Conservation (phyloP, 2,888 invertebrate species). For the Suillia variegata region DNA sequence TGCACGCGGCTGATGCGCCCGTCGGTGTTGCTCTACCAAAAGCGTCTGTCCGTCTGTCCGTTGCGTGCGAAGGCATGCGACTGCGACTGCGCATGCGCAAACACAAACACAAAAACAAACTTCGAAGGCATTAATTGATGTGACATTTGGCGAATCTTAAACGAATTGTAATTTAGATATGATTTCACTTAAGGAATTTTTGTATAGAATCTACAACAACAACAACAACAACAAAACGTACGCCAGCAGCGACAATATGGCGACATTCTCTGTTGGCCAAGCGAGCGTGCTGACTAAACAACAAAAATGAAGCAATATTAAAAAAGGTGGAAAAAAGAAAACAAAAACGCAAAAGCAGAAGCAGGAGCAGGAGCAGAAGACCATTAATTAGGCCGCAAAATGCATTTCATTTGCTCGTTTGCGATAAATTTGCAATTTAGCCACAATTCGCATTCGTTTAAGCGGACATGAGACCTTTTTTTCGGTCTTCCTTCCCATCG, state of each 20-base stretch:
- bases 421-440: slow-evolving; percentile 1
- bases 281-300: background rate
- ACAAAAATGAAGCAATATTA: too few relatives aligned
- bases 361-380: background rate
- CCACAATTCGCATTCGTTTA: background rate
- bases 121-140: slow-evolving; percentile 47
- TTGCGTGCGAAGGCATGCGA: too few relatives aligned
- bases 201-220: background rate
- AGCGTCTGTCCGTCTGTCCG: too few relatives aligned
- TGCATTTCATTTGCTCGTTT: background rate
- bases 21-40: too few relatives aligned
- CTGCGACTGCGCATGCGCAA: background rate
- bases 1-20: too few relatives aligned
- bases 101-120: too few relatives aligned
- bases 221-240: background rate
- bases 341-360: too few relatives aligned
- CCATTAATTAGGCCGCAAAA: slow-evolving; percentile 1
- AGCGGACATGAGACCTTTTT: background rate
- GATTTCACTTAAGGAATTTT: slow-evolving; percentile 2
- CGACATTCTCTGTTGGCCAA: background rate
- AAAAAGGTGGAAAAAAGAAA: too few relatives aligned
- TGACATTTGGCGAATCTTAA: slow-evolving; percentile 33
- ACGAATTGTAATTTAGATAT: slow-evolving; percentile 3
- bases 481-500: background rate
- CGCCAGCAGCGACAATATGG: too few relatives aligned